Conservation (phyloP, 2,113 vertebrate species). For the Pseudopodoces humilis region DNA sequence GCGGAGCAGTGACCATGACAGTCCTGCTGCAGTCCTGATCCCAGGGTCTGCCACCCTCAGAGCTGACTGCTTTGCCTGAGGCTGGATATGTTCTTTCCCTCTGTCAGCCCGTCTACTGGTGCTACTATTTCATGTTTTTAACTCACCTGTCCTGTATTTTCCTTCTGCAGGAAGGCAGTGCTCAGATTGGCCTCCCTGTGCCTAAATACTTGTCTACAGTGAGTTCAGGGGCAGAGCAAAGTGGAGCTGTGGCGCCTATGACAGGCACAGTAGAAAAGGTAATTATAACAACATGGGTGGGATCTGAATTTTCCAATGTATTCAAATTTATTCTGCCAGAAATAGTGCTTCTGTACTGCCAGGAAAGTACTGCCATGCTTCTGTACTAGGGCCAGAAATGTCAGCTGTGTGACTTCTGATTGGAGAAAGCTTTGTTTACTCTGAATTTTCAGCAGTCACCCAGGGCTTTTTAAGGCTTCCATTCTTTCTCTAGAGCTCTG, state of each 20-base stretch:
- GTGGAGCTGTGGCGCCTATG: conserved; percentile 90
- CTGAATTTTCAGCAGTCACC: neutral
- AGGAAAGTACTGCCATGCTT: neutral
- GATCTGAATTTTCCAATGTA: neutral
- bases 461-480: neutral
- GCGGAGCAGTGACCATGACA: neutral
- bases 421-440: neutral
- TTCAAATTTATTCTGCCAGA: neutral
- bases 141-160: neutral
- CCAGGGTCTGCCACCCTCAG: neutral
- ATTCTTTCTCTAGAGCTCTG: neutral
- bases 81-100: neutral
- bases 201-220: conserved; percentile 85
- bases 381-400: neutral
- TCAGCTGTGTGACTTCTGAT: neutral
- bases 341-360: neutral
- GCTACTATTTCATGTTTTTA: neutral
- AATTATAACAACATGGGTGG: neutral
- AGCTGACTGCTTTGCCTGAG: neutral
- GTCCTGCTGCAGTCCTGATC: neutral
- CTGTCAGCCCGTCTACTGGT: neutral
- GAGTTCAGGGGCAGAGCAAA: conserved; percentile 74
- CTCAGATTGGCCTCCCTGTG: conserved; percentile 82
- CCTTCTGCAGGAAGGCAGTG: conserved; percentile 80
- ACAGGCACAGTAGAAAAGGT: conserved; percentile 98